Evolutionary conservation across 2,113 vertebrate species (phyloP).

Genomic region (Gnathonemus echidnorhynchus): DNA sequence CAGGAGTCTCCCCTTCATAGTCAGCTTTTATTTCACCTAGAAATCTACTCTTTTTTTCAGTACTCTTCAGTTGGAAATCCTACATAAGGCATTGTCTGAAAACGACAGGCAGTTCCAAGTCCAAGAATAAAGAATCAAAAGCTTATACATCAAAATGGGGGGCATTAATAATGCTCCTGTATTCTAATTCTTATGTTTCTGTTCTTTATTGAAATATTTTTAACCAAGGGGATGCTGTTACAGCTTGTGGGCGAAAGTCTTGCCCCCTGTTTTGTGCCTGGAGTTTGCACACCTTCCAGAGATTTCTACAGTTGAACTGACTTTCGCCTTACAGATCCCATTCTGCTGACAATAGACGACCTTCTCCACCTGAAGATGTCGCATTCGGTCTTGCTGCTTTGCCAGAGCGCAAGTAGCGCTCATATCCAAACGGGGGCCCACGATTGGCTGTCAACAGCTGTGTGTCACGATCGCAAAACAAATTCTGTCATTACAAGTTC

Average conservation of each 20-base stretch:
- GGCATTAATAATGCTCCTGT: neutral
- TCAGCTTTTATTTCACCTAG: neutral
- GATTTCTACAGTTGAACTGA: neutral
- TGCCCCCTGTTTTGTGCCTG: neutral
- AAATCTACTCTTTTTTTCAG: neutral
- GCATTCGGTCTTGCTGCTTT: neutral
- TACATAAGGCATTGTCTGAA: neutral
- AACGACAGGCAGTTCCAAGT: neutral
- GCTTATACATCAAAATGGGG: neutral
- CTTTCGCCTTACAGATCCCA: neutral
- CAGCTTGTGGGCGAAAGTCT: neutral
- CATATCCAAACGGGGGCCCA: neutral
- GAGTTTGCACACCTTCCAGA: neutral
- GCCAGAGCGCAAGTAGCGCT: neutral
- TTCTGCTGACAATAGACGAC: neutral
- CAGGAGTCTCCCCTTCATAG: too few relatives aligned
- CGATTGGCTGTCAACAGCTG: neutral
- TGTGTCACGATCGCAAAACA: neutral
- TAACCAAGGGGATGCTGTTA: neutral
- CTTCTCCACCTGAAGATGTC: neutral
- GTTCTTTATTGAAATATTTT: neutral
- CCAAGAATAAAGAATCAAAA: neutral
- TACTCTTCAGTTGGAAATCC: neutral
- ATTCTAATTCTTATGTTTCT: neutral
- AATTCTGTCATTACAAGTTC: neutral